Percentiles rank a stretch among this genome's conserved stretches.
phyloP scores from a whole-genome alignment of 1,140 invertebrate genomes.

The Stratiolaelaps scimitus region DNA sequence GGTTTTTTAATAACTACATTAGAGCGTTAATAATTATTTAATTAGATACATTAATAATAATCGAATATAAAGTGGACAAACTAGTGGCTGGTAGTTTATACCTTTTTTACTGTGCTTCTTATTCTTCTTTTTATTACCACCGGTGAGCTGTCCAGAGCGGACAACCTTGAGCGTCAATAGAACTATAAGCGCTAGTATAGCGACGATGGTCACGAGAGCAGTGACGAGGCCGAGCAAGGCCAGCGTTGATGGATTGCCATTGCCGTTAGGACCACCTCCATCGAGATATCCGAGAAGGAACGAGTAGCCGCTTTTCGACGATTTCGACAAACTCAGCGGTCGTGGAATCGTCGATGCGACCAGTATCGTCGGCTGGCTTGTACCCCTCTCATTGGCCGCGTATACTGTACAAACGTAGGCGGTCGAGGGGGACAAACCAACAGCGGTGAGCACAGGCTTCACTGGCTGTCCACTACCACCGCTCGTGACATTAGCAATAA shows the following conservation, averaged over 20 bases:
- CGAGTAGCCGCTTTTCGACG: conserved; percentile 11
- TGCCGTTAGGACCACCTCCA: neutral
- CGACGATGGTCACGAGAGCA: neutral
- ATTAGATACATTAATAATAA: neutral
- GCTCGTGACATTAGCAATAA: conserved; percentile 45
- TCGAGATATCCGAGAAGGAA: conserved; percentile 9
- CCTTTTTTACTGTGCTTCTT: neutral
- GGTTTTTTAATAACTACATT: neutral
- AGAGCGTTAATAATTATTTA: neutral
- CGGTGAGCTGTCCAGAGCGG: neutral
- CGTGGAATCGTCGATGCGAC: conserved; percentile 71
- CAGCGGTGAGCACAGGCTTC: conserved; percentile 41
- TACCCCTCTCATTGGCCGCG: conserved; percentile 69
- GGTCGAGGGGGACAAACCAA: conserved; percentile 54
- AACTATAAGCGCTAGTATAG: neutral
- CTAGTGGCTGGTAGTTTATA: too few relatives aligned
- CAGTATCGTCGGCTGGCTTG: conserved; percentile 60
- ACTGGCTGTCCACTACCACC: conserved; percentile 31
- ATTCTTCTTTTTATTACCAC: conserved; percentile 4
- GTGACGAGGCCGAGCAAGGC: neutral
- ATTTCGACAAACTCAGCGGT: conserved; percentile 41
- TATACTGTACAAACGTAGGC: conserved; percentile 67
- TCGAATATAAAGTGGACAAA: neutral
- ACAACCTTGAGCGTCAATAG: neutral
- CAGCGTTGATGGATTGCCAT: neutral